Evolutionary conservation across 2,888 invertebrate genomes (phyloP), one percentile per base, ranked within the genome.

Genomic region (Thecophora atra): DNA sequence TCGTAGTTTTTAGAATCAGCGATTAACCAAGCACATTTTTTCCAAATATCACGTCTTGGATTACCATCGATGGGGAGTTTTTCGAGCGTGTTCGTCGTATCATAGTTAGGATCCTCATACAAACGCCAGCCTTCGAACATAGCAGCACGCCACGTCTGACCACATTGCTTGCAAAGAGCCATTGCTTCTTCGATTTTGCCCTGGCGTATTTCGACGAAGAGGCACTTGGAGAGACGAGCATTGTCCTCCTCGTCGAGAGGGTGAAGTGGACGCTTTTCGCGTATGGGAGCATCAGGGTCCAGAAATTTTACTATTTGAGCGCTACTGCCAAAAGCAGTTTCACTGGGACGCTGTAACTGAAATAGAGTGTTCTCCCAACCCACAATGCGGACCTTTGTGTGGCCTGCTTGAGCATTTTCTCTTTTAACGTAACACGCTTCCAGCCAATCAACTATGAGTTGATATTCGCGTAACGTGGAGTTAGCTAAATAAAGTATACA

Each of bases 291-390:
- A 90, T 98, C 97, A 1, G 97, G 97, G 87, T 98, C 97, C 83
- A 96, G 87, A 73, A 90, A 90, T 37, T 90, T 89, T 0, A 95
- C 90, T 65, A 91, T 88, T 62, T 89, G 87, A 19, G 88, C 87
- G 0, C 88, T 86, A 63, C 90, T 89, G 2, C 88, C 86, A 79
- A 91, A 91, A 1, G 90, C 89, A 26, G 90, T 89, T 5, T 88
- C 88, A 56, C 87, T 86, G n/a, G 85, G 84, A 51, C 87, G 87
- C 77, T 88, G 84, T 70, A 95, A 83, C 79, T 94, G 92, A 85
- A 95, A 94, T 24, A 97, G 88, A 2, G 97, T 96, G 83, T 97
- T 97, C 84, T 96, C 95, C 96, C 97, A 97, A 42, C 94, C 94
- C 62, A 95, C 90, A 69, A 94, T 92, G 79, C 89, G 89, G 84